A percentile compares a stretch with the other conserved stretches of the same genome.
Evolutionary conservation across 2,113 vertebrate species (phyloP).

Genomic region (Gambusia holbrooki): DNA sequence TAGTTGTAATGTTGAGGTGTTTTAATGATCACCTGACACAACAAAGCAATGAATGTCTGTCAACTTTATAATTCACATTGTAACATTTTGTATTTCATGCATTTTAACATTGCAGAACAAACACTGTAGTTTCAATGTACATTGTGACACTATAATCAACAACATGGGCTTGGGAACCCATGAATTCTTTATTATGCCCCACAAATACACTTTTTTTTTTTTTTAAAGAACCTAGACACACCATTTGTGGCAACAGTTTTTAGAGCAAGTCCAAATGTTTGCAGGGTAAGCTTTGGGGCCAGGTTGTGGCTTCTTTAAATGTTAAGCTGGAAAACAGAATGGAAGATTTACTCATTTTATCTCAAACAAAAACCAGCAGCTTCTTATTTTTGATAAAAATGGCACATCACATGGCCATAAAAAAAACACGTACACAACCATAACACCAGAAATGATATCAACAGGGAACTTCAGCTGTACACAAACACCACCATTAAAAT

Average conservation of each 20-base stretch:
- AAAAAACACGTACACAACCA: not conserved
- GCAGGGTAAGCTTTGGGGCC: not conserved
- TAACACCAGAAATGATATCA: too few relatives aligned
- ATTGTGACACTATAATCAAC: not conserved
- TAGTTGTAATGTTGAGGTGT: conserved; percentile 15
- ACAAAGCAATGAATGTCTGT: conserved; percentile 18
- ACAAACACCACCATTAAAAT: not conserved
- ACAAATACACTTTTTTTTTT: not conserved
- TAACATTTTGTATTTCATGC: not conserved
- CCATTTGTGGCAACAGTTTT: not conserved
- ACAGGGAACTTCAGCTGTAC: not conserved
- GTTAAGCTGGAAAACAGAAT: not conserved
- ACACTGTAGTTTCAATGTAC: not conserved
- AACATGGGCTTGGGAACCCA: too few relatives aligned
- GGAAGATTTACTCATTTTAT: not conserved
- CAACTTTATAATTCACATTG: not conserved
- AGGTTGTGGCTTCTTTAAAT: not conserved
- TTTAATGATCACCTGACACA: conserved; percentile 57
- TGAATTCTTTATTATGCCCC: not conserved
- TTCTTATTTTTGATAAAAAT: not conserved
- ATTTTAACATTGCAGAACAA: not conserved
- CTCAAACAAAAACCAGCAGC: too few relatives aligned
- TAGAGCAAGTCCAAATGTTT: not conserved
- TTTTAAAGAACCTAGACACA: not conserved
- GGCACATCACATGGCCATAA: not conserved